Conservation (phyloP, 2,888 invertebrate species). For the Thera obeliscata region DNA sequence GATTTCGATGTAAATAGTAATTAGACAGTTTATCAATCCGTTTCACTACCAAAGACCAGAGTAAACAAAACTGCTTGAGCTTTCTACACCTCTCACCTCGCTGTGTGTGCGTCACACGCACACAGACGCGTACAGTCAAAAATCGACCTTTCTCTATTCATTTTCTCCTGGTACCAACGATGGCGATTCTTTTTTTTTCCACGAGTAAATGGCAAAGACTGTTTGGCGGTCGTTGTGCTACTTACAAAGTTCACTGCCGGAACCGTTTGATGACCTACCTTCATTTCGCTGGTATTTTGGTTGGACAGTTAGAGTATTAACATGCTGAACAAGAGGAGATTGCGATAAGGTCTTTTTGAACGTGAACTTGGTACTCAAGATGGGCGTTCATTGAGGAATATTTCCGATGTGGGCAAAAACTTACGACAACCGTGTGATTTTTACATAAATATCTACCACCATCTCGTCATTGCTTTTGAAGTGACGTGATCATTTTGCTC, state of each 20-base stretch:
- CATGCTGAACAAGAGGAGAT: conserved; percentile 72
- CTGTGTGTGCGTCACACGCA: conserved; percentile 43
- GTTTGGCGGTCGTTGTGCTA: conserved; percentile 72
- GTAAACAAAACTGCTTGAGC: conserved; percentile 62
- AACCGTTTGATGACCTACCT: conserved; percentile 83
- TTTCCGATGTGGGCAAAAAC: conserved; percentile 10
- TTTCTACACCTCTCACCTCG: conserved; percentile 66
- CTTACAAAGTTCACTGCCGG: conserved; percentile 69
- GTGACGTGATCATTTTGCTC: neutral
- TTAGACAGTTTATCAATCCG: conserved; percentile 53
- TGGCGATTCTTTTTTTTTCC: conserved; percentile 69
- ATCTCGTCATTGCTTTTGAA: neutral
- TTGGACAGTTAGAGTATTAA: conserved; percentile 81
- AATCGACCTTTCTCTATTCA: conserved; percentile 73
- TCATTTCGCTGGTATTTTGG: conserved; percentile 74
- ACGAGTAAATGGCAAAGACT: conserved; percentile 59
- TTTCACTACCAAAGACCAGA: conserved; percentile 55
- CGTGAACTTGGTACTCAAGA: conserved; percentile 30
- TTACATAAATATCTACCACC: neutral
- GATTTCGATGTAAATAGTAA: conserved; percentile 45
- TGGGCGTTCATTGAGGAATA: conserved; percentile 15
- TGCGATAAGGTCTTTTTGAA: conserved; percentile 59
- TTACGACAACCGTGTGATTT: neutral
- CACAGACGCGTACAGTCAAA: conserved; percentile 44
- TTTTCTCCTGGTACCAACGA: conserved; percentile 73